Evolutionary conservation across 1,140 invertebrate genomes (phyloP).

Genomic region (Gryllus bimaculatus): DNA sequence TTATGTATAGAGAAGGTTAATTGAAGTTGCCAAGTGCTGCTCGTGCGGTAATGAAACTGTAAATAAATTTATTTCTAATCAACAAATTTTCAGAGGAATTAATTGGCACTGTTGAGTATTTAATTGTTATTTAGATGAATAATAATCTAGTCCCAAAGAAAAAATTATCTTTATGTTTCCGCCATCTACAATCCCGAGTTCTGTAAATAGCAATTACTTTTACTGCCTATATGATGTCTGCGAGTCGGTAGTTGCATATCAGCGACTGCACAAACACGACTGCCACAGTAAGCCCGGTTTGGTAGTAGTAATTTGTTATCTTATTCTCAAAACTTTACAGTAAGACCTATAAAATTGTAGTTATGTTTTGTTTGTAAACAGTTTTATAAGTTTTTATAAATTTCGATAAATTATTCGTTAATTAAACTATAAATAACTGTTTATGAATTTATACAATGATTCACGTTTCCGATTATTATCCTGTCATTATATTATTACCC

Average conservation of each 20-base stretch:
- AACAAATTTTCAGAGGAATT: background rate
- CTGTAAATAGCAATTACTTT: background rate
- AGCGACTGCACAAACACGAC: slow-evolving; percentile 67
- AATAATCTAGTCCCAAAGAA: no score
- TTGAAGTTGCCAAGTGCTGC: background rate
- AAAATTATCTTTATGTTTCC: no score
- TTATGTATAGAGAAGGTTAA: no score
- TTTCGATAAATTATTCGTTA: background rate
- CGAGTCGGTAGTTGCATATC: slow-evolving; percentile 60
- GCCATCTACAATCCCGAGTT: background rate
- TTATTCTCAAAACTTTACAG: slow-evolving; percentile 11
- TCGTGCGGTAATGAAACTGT: background rate
- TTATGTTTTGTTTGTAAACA: background rate
- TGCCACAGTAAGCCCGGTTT: slow-evolving; percentile 54
- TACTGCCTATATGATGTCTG: slow-evolving; percentile 14
- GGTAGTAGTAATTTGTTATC: slow-evolving; percentile 14
- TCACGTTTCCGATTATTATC: slow-evolving; percentile 25
- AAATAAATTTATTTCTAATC: background rate
- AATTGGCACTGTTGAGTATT: no score
- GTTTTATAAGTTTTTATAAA: background rate
- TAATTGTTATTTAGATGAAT: no score
- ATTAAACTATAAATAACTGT: slow-evolving; percentile 1
- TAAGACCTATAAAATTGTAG: background rate
- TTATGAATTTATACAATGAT: background rate
- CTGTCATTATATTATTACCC: slow-evolving; percentile 56